These are phyloP conservation scores for Propithecus coquereli DNA, from an alignment of 2,113 vertebrate species.

Conservation along the genomic window DNA sequence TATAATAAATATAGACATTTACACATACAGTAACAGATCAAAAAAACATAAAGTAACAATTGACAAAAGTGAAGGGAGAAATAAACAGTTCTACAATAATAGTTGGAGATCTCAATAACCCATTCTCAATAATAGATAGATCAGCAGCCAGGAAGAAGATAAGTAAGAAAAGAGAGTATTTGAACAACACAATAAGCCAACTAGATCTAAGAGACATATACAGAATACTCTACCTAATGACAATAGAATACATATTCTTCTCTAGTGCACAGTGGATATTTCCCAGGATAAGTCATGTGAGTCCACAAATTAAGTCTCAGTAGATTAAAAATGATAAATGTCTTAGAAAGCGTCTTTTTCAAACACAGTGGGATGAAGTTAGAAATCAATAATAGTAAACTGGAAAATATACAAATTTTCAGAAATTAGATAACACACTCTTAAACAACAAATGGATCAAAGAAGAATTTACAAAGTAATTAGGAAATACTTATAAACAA, in stretches of 20 bases:
- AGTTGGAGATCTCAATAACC: neutral
- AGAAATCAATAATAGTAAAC: neutral
- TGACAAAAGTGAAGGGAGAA: neutral
- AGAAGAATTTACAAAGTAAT: neutral
- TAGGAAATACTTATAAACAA: neutral
- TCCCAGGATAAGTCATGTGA: neutral
- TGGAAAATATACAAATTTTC: neutral
- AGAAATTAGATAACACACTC: neutral
- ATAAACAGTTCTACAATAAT: neutral
- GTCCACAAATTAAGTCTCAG: neutral
- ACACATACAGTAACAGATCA: neutral
- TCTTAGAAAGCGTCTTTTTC: neutral
- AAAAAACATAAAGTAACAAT: neutral
- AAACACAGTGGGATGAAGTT: neutral
- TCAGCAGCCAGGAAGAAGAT: neutral
- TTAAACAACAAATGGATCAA: neutral
- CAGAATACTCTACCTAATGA: neutral
- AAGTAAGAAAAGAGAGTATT: neutral
- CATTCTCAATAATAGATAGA: neutral
- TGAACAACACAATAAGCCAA: neutral
- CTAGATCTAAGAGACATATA: neutral
- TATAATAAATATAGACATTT: neutral
- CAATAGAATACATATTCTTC: neutral
- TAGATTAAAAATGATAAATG: neutral
- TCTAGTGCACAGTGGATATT: neutral